Base-by-base conservation (phyloP, 1,140 invertebrate genomes). In the Pachyrhynchus sulphureomaculatus region DNA sequence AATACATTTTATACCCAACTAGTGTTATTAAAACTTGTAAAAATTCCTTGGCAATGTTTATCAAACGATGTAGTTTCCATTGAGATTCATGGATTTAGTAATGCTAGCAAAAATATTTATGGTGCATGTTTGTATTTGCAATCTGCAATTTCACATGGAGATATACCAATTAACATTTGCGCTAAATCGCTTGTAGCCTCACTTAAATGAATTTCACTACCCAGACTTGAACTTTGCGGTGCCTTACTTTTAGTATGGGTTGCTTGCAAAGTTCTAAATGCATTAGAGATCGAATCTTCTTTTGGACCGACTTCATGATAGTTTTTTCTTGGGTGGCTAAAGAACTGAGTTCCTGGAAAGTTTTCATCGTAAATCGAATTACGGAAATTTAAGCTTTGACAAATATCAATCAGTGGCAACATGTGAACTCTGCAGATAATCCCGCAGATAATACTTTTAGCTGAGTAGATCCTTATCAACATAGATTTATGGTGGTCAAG, bases 371-470 rank as follows among this genome's bases (percentile, higher is more conserved):
- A 34, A 36, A 52, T 34, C 2, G 33, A 3, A 18, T 52, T 9
- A 3, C 8, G 4, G 29, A 52, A 34, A 52, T 36, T 34, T n/a
- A 52, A 20, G 2, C 4, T n/a, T 33, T 36, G 9, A 36, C 2
- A 3, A n/a, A 20, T 4, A 10, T 44, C n/a, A 3, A n/a, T 44
- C 41, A n/a, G 3, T 13, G 23, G 18, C 37, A 59, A 2, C 68
- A 77, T 53, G 66, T 76, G 8, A 39, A 51, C 13, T 57, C 69
- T 0, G 6, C 63, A 1, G 59, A 71, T 4, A 76, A 75, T 62
- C 73, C 71, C 4, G 75, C 73, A 0, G 72, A 76, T 54, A 12
- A 68, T 9, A 36, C 73, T 29, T 74, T 74, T 0, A 56, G 74
- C 10, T 69, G 72, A 4, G 24, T 26, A 3, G 8, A 26, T 26